Evolutionary conservation across 1,140 invertebrate species (phyloP), one percentile per base, ranked within the genome.

Genomic region (Caenorhabditis latens): DNA sequence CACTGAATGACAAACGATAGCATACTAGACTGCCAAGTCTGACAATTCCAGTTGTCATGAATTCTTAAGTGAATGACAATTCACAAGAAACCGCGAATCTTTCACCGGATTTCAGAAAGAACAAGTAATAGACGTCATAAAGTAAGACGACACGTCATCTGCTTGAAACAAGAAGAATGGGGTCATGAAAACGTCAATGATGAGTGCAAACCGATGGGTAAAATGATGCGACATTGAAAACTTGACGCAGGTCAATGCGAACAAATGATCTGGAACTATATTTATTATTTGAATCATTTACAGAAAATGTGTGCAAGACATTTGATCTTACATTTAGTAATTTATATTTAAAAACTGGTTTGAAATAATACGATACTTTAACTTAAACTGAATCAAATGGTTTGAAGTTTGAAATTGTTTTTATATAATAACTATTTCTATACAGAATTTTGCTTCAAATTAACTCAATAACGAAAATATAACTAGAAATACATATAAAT

Each of bases 1-100:
- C 71, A 79, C n/a, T 42, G 46, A 13, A 14, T 79, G 46, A 53
- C 71, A 79, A 79, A 79, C 71, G 46, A 79, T 79, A 7, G 3
- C 46, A 11, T 79, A 19, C 24, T 14, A 58, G 55, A 58, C 55
- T 6, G 19, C 6, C 14, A 14, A 3, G n/a, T 50, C n/a, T 53
- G 71, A 19, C 71, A 79, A n/a, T 19, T 65, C 16, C 32, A n/a
- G 21, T 50, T 32, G 71, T 24, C 46, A 79, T 79, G 46, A 48
- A 79, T 79, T 24, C 14, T 48, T 21, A 24, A 79, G 11, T 14
- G 9, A n/a, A 24, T 79, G 71, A 50, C 71, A 79, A 79, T 50
- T 79, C 40, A n/a, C 3, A 24, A 79, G 19, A 19, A 79, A 53
- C 46, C 46, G 42, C 3, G 42, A 46, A 42, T 65, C 61, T 21